phyloP scores from a whole-genome alignment of 2,113 vertebrate genomes.

The Rhabdomys dilectus region DNA sequence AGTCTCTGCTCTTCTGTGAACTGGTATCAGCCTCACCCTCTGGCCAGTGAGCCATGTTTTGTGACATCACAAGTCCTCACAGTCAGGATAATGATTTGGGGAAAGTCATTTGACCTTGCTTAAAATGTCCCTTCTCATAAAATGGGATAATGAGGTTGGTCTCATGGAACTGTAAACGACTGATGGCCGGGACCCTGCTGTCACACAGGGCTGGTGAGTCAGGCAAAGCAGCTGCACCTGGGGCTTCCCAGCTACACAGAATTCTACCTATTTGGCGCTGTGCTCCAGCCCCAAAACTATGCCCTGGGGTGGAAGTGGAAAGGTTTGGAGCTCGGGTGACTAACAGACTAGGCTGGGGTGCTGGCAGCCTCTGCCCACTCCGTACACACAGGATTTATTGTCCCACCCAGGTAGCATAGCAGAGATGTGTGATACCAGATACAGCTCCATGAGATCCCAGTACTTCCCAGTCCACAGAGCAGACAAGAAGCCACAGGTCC shows the following conservation, averaged over 20 bases:
- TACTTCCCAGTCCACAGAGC: not conserved
- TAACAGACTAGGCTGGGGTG: not conserved
- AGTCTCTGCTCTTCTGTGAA: not conserved
- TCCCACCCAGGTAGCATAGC: not conserved
- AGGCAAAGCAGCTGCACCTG: rapidly evolving
- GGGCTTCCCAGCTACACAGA: not conserved
- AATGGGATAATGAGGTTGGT: not conserved
- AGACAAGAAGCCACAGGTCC: not conserved
- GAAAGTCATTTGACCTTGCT: not conserved
- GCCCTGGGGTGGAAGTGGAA: not conserved
- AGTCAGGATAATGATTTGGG: not conserved
- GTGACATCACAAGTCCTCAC: not conserved
- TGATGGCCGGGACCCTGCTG: not conserved
- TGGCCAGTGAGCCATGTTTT: not conserved
- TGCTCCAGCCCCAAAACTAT: too few species aligned
- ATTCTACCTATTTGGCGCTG: rapidly evolving
- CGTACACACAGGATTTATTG: not conserved
- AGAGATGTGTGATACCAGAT: not conserved
- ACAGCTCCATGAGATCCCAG: not conserved
- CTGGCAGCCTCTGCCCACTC: not conserved
- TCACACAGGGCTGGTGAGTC: not conserved
- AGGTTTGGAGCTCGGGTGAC: not conserved
- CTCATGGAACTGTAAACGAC: not conserved
- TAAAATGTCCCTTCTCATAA: not conserved
- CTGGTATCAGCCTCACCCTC: not conserved